Base-by-base conservation (phyloP, 2,113 vertebrate species). In the Myrmecobius fasciatus region DNA sequence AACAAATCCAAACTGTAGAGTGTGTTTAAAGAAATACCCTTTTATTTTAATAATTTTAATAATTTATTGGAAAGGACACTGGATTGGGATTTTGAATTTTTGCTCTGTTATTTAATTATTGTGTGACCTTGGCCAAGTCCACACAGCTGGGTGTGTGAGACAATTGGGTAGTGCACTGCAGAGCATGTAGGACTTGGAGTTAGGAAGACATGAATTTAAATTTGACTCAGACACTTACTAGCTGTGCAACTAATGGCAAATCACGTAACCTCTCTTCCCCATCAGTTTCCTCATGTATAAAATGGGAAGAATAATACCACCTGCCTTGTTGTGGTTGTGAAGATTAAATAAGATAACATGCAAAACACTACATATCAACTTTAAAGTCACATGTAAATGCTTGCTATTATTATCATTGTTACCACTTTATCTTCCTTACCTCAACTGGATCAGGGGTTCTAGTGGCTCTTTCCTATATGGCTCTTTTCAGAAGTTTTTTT, bases 1-100 rank as follows among this genome's bases (percentile, higher is more conserved):
- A 28, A 0, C 17, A 46, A 94, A 96, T 22, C 52, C 90, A 0
- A 53, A 90, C 1, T 48, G 10, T 51, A 36, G 49, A 28, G 4
- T 60, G 24, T n/a, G 88, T 93, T 94, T 95, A 89, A 96, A 93
- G 90, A 91, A n/a, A 94, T 1, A 1, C 2, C 8, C 22, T 4
- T 0, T 4, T 31, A 25, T 48, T 67, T 36, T 83, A 20, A 83
- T 83, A 2, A n/a, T n/a, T n/a, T n/a, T n/a, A n/a, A n/a, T 43
- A 83, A 17, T 22, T 0, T 83, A 17, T 22, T 83, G n/a, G 67
- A 83, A 83, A n/a, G 36, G n/a, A n/a, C 36, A 22, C 36, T 43
- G 36, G 14, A n/a, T 83, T 67, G 31, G 60, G 56, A 67, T 67
- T 67, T 67, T 11, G 4, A 36, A 67, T 36, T 67, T n/a, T 67